Evolutionary conservation across 2,888 invertebrate genomes (phyloP).

Genomic region (Formica aserva): DNA sequence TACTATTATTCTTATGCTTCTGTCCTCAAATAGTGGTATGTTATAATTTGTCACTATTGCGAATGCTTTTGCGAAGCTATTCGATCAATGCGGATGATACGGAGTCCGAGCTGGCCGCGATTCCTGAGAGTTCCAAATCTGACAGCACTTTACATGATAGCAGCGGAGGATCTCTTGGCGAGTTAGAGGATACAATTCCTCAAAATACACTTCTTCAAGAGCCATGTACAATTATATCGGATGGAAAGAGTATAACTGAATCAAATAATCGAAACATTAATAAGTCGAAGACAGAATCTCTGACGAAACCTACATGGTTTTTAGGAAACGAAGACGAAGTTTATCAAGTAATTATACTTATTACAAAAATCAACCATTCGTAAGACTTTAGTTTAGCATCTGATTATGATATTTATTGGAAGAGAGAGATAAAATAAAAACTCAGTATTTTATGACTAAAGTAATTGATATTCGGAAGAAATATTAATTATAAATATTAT

Average conservation of each 20-base stretch:
- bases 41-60: slow-evolving; percentile 79
- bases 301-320: slow-evolving; percentile 87
- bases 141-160: slow-evolving; percentile 94
- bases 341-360: slow-evolving; percentile 79
- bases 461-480: not conserved
- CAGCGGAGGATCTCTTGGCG: slow-evolving; percentile 83
- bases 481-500: not conserved
- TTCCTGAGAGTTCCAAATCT: slow-evolving; percentile 95
- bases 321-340: slow-evolving; percentile 88
- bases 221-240: slow-evolving; percentile 49
- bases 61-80: slow-evolving; percentile 81
- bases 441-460: not conserved
- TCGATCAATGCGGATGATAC: slow-evolving; percentile 93
- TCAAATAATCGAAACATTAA: slow-evolving; percentile 56
- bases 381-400: slow-evolving; percentile 17
- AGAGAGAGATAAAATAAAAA: not conserved
- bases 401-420: not conserved
- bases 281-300: slow-evolving; percentile 50
- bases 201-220: slow-evolving; percentile 69
- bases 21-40: slow-evolving; percentile 77
- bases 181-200: slow-evolving; percentile 80
- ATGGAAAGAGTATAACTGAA: slow-evolving; percentile 53
- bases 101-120: slow-evolving; percentile 95
- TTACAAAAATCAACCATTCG: slow-evolving; percentile 18
- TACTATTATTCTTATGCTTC: slow-evolving; percentile 1